These are phyloP conservation scores for Aulostomus chinensis DNA, from an alignment of 2,797 vertebrate species.

Conservation along the genomic window DNA sequence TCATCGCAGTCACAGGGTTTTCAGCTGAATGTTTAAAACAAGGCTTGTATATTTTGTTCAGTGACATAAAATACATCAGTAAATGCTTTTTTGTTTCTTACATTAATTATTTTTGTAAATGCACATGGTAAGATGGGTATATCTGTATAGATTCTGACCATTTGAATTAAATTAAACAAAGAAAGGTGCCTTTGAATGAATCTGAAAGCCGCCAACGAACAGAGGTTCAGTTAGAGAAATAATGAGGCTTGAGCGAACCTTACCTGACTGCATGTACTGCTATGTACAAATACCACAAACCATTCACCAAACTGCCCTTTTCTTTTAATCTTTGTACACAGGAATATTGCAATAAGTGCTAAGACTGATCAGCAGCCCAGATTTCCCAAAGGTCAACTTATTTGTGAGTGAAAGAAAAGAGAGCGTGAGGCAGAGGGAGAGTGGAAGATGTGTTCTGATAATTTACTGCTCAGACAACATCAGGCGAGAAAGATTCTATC, in stretches of 20 bases:
- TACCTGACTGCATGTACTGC: conserved; percentile 55
- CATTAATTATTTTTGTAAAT: too few species aligned
- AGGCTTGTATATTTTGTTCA: too few species aligned
- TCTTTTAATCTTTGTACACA: conserved; percentile 80
- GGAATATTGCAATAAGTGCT: conserved; percentile 86
- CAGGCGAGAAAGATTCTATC: conserved; percentile 89
- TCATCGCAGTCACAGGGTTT: too few species aligned
- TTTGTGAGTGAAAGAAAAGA: conserved; percentile 68
- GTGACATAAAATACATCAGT: too few species aligned
- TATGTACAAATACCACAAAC: conserved; percentile 69
- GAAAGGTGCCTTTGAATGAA: too few species aligned
- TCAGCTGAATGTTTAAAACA: too few species aligned
- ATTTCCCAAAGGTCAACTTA: conserved; percentile 90
- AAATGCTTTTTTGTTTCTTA: too few species aligned
- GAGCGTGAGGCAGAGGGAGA: not conserved
- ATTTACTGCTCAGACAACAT: conserved; percentile 87
- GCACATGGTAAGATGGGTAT: too few species aligned
- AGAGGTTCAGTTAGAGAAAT: not conserved
- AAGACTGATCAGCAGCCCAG: conserved; percentile 84
- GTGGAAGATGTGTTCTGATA: conserved; percentile 60
- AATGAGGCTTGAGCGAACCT: conserved; percentile 22
- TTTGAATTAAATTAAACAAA: too few species aligned
- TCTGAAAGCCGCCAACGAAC: too few species aligned
- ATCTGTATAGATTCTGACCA: too few species aligned
- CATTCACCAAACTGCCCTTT: conserved; percentile 58